These are phyloP conservation scores for Notolabrus celidotus DNA, from an alignment of 2,797 vertebrate species.

Conservation along the genomic window DNA sequence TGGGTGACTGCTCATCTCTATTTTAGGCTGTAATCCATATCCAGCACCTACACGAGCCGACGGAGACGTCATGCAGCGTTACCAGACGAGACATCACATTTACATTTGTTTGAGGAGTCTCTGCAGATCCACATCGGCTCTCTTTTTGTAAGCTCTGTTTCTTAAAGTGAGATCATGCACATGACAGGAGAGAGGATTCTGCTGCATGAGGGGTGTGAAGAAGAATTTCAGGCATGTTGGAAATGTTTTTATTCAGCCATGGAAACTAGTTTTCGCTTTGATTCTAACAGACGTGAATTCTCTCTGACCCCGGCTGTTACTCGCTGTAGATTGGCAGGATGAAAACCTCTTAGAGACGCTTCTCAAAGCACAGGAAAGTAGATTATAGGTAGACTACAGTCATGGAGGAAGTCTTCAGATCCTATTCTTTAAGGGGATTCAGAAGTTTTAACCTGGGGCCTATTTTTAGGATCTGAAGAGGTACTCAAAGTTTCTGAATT, in stretches of 20 bases:
- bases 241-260: neutral
- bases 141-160: neutral
- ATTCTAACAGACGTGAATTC: neutral
- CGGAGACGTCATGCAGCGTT: slow-evolving; percentile 11
- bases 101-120: slow-evolving; percentile 10
- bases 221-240: neutral
- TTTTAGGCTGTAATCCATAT: slow-evolving; percentile 41
- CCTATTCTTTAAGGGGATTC: neutral
- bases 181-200: neutral
- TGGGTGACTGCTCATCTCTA: slow-evolving; percentile 38
- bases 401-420: neutral
- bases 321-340: neutral
- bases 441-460: neutral
- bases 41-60: slow-evolving; percentile 32
- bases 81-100: slow-evolving; percentile 7
- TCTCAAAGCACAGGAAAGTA: neutral
- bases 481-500: too few relatives aligned
- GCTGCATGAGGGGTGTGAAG: neutral
- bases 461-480: neutral
- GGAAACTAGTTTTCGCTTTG: neutral
- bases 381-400: neutral
- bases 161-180: neutral
- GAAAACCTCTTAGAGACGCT: neutral
- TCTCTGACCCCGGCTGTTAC: neutral
- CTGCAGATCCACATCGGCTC: slow-evolving; percentile 1